A percentile compares a stretch with the other conserved stretches of the same genome.
These are phyloP conservation scores for Phoenicopterus ruber DNA, from an alignment of 2,113 vertebrate species.

Conservation along the genomic window DNA sequence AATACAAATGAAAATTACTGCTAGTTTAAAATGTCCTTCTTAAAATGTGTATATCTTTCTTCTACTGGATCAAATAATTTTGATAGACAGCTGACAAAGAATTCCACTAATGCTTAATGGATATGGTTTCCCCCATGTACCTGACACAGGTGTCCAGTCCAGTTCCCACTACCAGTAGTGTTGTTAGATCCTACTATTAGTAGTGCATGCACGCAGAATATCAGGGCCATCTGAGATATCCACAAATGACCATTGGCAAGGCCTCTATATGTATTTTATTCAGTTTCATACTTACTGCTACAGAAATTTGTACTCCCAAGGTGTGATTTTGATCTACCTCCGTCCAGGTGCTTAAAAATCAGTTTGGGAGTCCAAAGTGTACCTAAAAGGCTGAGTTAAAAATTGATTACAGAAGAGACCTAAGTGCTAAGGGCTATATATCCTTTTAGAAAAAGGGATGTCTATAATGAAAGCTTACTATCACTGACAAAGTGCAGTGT, in stretches of 20 bases:
- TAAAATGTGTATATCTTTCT: background rate
- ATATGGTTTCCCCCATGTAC: rapidly evolving
- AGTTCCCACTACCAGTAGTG: background rate
- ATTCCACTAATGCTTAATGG: background rate
- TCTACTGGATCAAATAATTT: background rate
- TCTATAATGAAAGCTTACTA: background rate
- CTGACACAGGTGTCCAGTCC: background rate
- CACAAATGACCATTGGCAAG: background rate
- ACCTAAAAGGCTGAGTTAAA: background rate
- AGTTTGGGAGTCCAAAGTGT: background rate
- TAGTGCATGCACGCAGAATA: rapidly evolving
- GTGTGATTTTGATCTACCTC: background rate
- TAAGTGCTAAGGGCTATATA: background rate
- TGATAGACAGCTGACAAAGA: background rate
- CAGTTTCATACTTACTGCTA: background rate
- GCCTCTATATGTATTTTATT: background rate
- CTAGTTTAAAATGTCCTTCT: background rate
- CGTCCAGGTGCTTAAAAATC: background rate
- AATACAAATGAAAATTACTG: background rate
- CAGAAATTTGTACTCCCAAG: background rate
- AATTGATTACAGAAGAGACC: background rate
- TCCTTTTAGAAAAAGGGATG: background rate
- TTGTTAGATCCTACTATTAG: background rate
- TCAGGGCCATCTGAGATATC: background rate
- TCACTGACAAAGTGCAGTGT: too few species aligned